Evolutionary conservation across 2,113 vertebrate species (phyloP), one percentile per base, ranked within the genome.

Genomic region (Campylomormyrus tamandua): DNA sequence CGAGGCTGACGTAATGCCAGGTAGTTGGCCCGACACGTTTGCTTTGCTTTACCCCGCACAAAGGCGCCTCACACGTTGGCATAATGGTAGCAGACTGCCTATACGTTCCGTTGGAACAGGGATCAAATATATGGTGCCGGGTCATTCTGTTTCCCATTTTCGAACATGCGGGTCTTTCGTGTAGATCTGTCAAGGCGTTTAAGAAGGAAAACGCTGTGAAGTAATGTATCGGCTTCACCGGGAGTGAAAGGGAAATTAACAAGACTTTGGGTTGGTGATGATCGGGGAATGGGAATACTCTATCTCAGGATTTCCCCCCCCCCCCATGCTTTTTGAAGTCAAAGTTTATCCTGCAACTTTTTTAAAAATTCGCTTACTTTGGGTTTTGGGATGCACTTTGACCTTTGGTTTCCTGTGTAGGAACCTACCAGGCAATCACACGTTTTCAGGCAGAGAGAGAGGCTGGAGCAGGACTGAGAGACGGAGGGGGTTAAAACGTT

Each of bases 351-450:
- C 17, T 80, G 74, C 74, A 80, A 42, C 74, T 77, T 35, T 35
- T 17, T 5, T 0, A 39, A 19, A 45, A 83, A 84, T 13, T 46
- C n/a, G 83, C 42, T 85, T 85, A 27, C 83, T 46, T 48, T 85
- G 19, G 83, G n/a, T 87, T 87, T 52, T 50, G 17, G 19, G 24
- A 3, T 56, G 89, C 52, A 87, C 84, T 89, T 89, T 89, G 52
- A 87, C 88, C 91, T 91, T 35, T 83, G 39, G n/a, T 21, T 88
- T 83, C 58, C 27, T 80, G 77, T 48, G 77, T 52, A 58, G 11
- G 42, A 87, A 89, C 91, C 91, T 93, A 92, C 92, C 93, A 90
- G 92, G 89, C 90, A 90, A 56, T 83, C 90, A 91, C 93, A 93
- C 93, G 94, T 94, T 92, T 91, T 83, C 89, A 88, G 90, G 24